These are phyloP conservation scores for Pogonus chalceus DNA, from an alignment of 1,140 invertebrate species.

Conservation along the genomic window DNA sequence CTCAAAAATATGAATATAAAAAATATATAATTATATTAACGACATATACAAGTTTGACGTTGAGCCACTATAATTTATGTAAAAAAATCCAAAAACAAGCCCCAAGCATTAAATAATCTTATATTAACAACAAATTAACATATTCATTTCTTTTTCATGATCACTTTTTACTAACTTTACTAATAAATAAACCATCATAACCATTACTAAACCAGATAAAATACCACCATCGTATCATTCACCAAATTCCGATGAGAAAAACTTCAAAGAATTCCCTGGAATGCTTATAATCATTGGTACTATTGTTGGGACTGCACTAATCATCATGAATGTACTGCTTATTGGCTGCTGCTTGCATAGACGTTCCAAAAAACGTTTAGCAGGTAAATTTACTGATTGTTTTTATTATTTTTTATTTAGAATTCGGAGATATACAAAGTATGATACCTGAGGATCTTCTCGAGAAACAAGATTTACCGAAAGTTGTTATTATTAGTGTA, in stretches of 20 bases:
- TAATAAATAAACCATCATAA: neutral
- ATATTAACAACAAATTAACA: too few relatives aligned
- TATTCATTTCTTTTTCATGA: conserved; percentile 13
- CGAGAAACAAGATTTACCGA: conserved; percentile 56
- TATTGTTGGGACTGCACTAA: conserved; percentile 57
- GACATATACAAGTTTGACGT: too few relatives aligned
- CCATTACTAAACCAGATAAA: conserved; percentile 27
- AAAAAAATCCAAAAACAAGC: too few relatives aligned
- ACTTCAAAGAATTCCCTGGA: conserved; percentile 37
- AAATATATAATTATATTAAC: too few relatives aligned
- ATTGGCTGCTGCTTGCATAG: conserved; percentile 79
- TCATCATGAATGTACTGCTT: conserved; percentile 72
- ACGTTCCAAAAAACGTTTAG: conserved; percentile 58
- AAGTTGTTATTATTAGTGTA: conserved; percentile 72
- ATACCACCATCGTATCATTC: conserved; percentile 35
- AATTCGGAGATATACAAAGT: conserved; percentile 29
- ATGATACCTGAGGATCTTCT: conserved; percentile 54
- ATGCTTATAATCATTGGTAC: conserved; percentile 66
- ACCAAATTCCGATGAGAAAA: conserved; percentile 35
- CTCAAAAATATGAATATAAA: too few relatives aligned
- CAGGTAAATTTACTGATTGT: conserved; percentile 42
- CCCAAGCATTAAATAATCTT: too few relatives aligned
- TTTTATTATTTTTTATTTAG: conserved; percentile 36
- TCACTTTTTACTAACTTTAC: conserved; percentile 23
- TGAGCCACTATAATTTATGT: too few relatives aligned